Conservation (phyloP, 2,888 invertebrate species). For the Ectemnius continuus region DNA sequence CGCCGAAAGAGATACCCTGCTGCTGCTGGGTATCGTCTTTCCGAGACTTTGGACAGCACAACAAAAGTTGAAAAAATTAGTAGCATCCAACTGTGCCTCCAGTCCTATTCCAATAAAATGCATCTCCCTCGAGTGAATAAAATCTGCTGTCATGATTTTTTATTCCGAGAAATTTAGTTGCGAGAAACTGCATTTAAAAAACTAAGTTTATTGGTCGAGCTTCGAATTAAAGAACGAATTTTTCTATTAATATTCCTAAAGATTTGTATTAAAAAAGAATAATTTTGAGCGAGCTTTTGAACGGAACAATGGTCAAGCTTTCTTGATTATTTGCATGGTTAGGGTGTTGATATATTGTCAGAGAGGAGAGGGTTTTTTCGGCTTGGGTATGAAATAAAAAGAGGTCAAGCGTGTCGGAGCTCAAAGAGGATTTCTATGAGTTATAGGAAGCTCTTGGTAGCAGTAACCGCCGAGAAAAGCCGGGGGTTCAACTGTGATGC, state of each 20-base stretch:
- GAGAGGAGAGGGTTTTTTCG: not conserved
- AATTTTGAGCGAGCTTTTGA: no score
- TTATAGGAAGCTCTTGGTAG: slow-evolving; percentile 13
- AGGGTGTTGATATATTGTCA: not conserved
- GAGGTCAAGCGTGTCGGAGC: slow-evolving; percentile 11
- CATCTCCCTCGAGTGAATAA: not conserved
- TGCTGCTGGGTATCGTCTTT: slow-evolving; percentile 35
- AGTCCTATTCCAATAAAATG: not conserved
- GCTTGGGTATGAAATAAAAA: not conserved
- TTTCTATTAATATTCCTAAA: no score
- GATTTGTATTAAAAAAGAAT: no score
- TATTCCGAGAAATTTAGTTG: not conserved
- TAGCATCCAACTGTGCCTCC: slow-evolving; percentile 21
- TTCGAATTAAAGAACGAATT: no score
- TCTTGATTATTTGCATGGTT: not conserved
- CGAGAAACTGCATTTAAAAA: not conserved
- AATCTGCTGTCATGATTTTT: not conserved
- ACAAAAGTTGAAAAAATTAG: slow-evolving; percentile 37
- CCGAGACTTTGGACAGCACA: slow-evolving; percentile 16
- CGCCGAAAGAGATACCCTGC: slow-evolving; percentile 25
- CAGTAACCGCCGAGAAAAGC: slow-evolving; percentile 15
- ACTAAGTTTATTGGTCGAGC: no score
- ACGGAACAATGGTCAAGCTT: no score
- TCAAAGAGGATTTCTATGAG: slow-evolving; percentile 31
- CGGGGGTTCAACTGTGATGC: slow-evolving; percentile 12